Base-by-base conservation (phyloP, 2,113 vertebrate species). In the Pogonocichla stellata region DNA sequence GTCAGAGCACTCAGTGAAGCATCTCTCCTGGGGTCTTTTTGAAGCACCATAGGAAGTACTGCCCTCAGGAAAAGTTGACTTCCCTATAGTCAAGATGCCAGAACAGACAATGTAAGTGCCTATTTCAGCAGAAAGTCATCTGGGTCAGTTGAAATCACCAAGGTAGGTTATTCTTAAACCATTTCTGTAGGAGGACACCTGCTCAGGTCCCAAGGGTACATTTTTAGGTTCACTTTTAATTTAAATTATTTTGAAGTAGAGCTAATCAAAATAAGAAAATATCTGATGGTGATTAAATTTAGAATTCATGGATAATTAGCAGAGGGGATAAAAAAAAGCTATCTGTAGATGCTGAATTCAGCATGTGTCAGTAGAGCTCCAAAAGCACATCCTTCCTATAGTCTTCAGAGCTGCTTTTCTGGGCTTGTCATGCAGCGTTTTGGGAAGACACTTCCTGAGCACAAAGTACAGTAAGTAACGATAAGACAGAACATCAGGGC, bases 261-360 rank as follows among this genome's bases (percentile, higher is more conserved):
- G 47, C 50, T 95, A 92, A 91, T 95, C 74, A 93, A 67, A 95
- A 80, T 62, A 54, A 51, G 45, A 93, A 96, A 94, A 93, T 93
- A 91, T 91, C 93, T 91, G 65, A 56, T n/a, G 18, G 17, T 78
- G 80, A 86, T 94, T 92, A 88, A 83, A 91, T 91, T 91, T 90
- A 86, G 58, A 86, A 90, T 86, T 86, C 11, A 66, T 25, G 22
- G 78, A 45, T 89, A 89, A 93, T 89, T 93, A 92, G 33, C 31
- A 48, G 25, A 79, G 33, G 31, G 25, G 38, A 79, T 79, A 8
- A 47, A 66, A 53, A 60, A 45, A 38, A 40, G 38, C 42, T 66
- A 13, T 47, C 60, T 83, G 47, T 58, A 92, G 62, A 82, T 90
- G 58, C 67, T 88, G 87, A 73, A 77, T 90, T 91, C 56, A 43